These are phyloP conservation scores for Kryptolebias marmoratus DNA, from an alignment of 2,113 vertebrate species.

Conservation along the genomic window DNA sequence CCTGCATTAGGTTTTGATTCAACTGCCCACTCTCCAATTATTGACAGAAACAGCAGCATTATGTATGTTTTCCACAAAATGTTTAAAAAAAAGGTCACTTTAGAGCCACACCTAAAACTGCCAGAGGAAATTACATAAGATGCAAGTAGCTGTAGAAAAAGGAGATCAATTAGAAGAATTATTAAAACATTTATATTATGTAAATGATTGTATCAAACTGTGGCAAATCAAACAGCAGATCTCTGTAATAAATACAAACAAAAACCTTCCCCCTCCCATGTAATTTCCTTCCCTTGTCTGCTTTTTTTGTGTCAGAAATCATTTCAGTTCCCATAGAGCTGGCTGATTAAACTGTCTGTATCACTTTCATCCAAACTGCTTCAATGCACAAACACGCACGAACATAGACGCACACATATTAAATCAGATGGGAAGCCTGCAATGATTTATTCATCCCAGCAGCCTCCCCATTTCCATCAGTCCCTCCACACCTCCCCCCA, in stretches of 20 bases:
- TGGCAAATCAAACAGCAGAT: constrained; percentile 3
- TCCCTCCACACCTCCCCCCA: constrained; percentile 52
- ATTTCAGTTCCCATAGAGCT: constrained; percentile 23
- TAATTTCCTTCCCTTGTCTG: constrained; percentile 54
- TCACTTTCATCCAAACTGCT: constrained; percentile 11
- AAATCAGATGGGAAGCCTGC: constrained; percentile 52
- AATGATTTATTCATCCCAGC: constrained; percentile 72
- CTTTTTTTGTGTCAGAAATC: background rate
- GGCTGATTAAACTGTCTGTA: constrained; percentile 62
- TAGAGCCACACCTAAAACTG: too few relatives aligned
- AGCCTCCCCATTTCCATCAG: constrained; percentile 15
- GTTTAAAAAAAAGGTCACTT: too few relatives aligned
- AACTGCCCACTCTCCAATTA: too few relatives aligned
- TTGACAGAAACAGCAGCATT: too few relatives aligned
- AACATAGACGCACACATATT: constrained; percentile 17
- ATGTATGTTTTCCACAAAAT: too few relatives aligned
- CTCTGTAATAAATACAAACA: constrained; percentile 34
- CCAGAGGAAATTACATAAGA: too few relatives aligned
- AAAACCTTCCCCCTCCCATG: constrained; percentile 3
- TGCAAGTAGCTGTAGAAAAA: too few relatives aligned
- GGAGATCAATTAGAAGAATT: too few relatives aligned
- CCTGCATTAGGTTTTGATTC: too few relatives aligned
- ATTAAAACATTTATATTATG: too few relatives aligned
- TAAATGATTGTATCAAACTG: too few relatives aligned
- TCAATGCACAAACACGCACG: constrained; percentile 12